These are phyloP conservation scores for Cichladusa arquata DNA, from an alignment of 2,113 vertebrate genomes.

Conservation along the genomic window DNA sequence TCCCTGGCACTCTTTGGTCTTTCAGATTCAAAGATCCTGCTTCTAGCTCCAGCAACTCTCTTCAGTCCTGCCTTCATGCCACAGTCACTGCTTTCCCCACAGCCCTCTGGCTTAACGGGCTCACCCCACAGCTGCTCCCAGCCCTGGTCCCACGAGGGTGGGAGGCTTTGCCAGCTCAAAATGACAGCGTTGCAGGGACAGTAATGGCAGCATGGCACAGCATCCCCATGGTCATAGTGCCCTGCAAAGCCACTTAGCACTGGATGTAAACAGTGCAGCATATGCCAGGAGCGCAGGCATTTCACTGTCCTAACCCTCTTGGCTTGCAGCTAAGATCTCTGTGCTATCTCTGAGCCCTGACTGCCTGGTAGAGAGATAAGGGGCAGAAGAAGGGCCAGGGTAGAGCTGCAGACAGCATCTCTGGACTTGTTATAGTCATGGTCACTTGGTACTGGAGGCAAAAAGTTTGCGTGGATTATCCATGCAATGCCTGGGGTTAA, in stretches of 20 bases:
- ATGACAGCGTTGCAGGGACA: fast-evolving
- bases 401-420: neutral
- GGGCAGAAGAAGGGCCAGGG: neutral
- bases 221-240: neutral
- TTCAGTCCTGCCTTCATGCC: neutral
- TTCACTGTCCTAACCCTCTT: neutral
- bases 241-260: neutral
- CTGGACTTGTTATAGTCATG: fast-evolving
- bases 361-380: neutral
- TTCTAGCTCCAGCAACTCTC: neutral
- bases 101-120: neutral
- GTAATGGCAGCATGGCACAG: neutral
- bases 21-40: neutral
- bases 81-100: neutral
- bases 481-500: neutral
- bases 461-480: conserved; percentile 14
- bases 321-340: neutral
- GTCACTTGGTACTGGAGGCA: neutral
- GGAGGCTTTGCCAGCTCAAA: neutral
- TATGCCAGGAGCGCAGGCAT: neutral
- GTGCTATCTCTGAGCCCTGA: neutral
- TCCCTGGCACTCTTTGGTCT: neutral
- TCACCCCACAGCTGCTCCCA: neutral
- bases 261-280: neutral
- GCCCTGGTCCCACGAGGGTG: fast-evolving